phyloP scores from a whole-genome alignment of 2,797 vertebrate species.

The Sternotherus odoratus region DNA sequence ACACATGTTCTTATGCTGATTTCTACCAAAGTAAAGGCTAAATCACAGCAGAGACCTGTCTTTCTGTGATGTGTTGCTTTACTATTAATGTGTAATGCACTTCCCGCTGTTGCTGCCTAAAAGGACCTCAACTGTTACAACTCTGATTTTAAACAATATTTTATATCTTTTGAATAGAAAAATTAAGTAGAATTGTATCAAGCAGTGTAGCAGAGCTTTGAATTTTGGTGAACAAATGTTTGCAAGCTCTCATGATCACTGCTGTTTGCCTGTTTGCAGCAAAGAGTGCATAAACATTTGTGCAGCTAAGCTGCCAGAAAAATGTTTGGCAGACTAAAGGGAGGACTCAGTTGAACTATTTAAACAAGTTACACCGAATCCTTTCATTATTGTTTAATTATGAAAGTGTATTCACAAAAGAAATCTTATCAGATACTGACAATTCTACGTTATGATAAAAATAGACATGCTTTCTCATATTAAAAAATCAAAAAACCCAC shows the following conservation, averaged over 20 bases:
- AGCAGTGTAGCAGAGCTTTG: background rate
- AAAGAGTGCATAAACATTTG: background rate
- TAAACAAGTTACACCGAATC: background rate
- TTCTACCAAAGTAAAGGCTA: background rate
- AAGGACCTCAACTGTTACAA: background rate
- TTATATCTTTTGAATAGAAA: background rate
- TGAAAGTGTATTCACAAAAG: background rate
- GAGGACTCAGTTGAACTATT: background rate
- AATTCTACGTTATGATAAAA: background rate
- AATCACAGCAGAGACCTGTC: background rate
- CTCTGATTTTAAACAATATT: background rate
- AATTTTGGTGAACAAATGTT: background rate
- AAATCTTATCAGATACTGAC: rapidly evolving
- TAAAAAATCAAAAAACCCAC: background rate
- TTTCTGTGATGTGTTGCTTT: background rate
- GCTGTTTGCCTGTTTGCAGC: background rate
- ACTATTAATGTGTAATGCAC: background rate
- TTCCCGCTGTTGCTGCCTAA: background rate
- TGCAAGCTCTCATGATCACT: background rate
- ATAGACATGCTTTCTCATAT: background rate
- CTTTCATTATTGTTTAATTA: background rate
- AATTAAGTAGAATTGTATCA: background rate
- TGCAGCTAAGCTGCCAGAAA: background rate
- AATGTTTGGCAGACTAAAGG: rapidly evolving
- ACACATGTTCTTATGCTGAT: background rate